Percentiles rank a stretch among this genome's conserved stretches.
These are phyloP conservation scores for Peromyscus polionotus DNA, from an alignment of 2,113 vertebrate genomes.

Conservation along the genomic window DNA sequence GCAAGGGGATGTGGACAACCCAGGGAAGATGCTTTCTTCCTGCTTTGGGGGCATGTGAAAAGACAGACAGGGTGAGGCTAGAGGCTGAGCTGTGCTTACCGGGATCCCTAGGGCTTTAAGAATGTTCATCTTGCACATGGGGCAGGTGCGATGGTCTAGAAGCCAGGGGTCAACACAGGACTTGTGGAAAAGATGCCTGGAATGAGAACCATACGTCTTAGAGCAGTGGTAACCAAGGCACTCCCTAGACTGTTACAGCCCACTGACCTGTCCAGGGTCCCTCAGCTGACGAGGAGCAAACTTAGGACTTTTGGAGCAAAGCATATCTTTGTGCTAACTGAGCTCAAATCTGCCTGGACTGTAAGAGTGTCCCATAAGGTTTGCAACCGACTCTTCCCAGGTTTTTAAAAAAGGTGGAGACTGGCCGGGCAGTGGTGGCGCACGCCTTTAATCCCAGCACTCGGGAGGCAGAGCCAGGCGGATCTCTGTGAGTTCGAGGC, in stretches of 20 bases:
- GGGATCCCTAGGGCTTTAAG: slow-evolving; percentile 98
- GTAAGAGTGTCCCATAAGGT: neutral
- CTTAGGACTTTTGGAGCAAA: neutral
- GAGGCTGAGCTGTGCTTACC: slow-evolving; percentile 89
- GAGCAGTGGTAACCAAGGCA: slow-evolving; percentile 17
- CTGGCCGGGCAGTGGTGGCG: too few species aligned
- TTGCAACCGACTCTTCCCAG: neutral
- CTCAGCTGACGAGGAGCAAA: neutral
- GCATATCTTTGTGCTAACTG: neutral
- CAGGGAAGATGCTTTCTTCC: neutral
- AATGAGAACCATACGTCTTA: slow-evolving; percentile 85
- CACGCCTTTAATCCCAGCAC: too few species aligned
- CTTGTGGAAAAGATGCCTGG: slow-evolving; percentile 99
- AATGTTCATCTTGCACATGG: slow-evolving; percentile 99
- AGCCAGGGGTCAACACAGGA: slow-evolving; percentile 99
- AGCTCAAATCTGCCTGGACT: neutral
- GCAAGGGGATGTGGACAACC: neutral
- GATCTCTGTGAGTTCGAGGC: too few species aligned
- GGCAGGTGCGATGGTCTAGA: slow-evolving; percentile 97
- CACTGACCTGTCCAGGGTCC: neutral
- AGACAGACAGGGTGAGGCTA: slow-evolving; percentile 27
- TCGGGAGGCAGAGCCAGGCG: too few species aligned
- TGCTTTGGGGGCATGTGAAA: slow-evolving; percentile 14
- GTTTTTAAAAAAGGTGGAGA: neutral
- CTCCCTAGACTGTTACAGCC: slow-evolving; percentile 13